Evolutionary conservation across 2,113 vertebrate species (phyloP).

Genomic region (Tichodroma muraria): DNA sequence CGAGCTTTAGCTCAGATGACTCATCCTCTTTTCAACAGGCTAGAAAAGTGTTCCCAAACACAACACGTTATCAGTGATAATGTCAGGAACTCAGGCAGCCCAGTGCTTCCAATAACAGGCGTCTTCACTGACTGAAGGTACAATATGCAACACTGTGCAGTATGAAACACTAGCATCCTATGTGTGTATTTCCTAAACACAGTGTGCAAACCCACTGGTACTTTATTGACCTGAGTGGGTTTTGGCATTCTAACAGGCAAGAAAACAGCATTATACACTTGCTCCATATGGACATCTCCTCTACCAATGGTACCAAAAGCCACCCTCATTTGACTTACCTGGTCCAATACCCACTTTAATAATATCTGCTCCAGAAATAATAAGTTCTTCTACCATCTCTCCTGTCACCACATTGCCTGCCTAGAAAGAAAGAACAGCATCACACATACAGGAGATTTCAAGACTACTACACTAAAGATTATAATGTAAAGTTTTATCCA

Average conservation of each 20-base stretch:
- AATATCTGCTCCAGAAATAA: conserved; percentile 94
- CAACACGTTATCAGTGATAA: background rate
- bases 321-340: conserved; percentile 70
- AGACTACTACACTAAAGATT: background rate
- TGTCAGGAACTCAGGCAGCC: background rate
- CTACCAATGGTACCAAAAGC: background rate
- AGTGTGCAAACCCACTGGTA: background rate
- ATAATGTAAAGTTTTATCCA: background rate
- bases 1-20: background rate
- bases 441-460: background rate
- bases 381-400: conserved; percentile 98
- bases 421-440: conserved; percentile 68
- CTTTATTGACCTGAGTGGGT: background rate
- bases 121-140: background rate
- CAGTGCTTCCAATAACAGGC: background rate
- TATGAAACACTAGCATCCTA: background rate
- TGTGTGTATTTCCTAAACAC: background rate
- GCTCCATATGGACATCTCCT: background rate
- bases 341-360: conserved; percentile 99
- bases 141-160: background rate
- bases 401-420: conserved; percentile 98
- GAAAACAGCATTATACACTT: background rate
- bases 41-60: background rate
- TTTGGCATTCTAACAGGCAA: background rate
- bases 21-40: background rate